Percentiles rank a stretch among this genome's conserved stretches.
These are phyloP conservation scores for Acanthurus leucopareius DNA, from an alignment of 2,797 vertebrate species.

Conservation along the genomic window DNA sequence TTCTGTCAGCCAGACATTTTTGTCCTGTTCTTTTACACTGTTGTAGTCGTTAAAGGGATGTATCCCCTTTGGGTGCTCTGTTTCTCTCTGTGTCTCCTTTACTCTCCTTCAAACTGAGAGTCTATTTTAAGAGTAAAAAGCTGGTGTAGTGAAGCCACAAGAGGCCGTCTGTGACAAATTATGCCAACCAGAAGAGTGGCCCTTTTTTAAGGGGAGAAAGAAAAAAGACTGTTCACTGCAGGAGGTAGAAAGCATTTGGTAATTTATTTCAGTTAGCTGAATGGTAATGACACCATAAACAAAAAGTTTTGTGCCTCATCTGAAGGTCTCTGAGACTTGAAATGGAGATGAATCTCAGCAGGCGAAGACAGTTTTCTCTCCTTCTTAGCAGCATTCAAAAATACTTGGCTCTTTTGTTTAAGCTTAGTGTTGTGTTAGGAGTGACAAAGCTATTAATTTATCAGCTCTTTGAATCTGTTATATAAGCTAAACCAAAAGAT, in stretches of 20 bases:
- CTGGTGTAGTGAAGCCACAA: conserved; percentile 58
- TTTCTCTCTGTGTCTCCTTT: conserved; percentile 44
- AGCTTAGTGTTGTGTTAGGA: neutral
- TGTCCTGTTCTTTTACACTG: conserved; percentile 7
- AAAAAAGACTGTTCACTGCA: conserved; percentile 17
- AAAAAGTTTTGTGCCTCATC: neutral
- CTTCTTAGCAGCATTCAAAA: neutral
- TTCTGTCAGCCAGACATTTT: neutral
- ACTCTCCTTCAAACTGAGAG: conserved; percentile 51
- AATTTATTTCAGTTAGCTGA: conserved; percentile 9
- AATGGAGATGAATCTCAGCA: neutral
- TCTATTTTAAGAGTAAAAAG: conserved; percentile 77
- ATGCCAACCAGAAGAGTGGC: conserved; percentile 49
- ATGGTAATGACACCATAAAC: neutral
- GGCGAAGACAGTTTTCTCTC: neutral
- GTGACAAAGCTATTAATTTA: neutral
- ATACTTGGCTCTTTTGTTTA: neutral
- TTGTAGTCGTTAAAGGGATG: conserved; percentile 48
- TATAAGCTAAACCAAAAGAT: neutral
- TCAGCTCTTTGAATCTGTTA: neutral
- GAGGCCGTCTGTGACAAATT: conserved; percentile 61
- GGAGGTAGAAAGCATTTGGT: conserved; percentile 7
- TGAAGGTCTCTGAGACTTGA: neutral
- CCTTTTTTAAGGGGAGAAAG: conserved; percentile 40
- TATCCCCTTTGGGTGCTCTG: conserved; percentile 45